Evolutionary conservation across 2,888 invertebrate genomes (phyloP).

Genomic region (Nymphalis polychloros): DNA sequence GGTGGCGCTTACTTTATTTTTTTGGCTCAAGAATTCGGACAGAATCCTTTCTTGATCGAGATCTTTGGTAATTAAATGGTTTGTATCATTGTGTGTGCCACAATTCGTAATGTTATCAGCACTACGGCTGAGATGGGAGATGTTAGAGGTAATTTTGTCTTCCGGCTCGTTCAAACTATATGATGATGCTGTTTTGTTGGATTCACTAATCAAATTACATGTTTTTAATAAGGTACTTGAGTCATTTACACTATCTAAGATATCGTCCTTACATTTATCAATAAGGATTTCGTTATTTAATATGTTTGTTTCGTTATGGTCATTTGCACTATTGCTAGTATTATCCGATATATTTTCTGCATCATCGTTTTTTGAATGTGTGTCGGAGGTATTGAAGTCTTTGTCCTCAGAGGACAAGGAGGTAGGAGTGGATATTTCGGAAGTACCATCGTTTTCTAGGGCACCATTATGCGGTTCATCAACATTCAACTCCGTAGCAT

Average conservation of each 20-base stretch:
- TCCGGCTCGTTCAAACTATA: constrained; percentile 58
- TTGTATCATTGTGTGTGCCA: constrained; percentile 34
- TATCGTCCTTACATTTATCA: constrained; percentile 4
- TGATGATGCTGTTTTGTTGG: constrained; percentile 57
- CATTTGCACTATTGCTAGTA: neutral
- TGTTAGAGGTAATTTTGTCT: constrained; percentile 43
- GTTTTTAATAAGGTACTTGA: constrained; percentile 23
- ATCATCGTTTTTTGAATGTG: neutral
- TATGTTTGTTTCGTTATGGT: neutral
- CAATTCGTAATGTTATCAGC: constrained; percentile 62
- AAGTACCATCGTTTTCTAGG: constrained; percentile 44
- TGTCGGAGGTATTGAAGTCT: constrained; percentile 23
- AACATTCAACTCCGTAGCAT: neutral
- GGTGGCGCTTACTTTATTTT: constrained; percentile 59
- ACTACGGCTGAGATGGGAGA: constrained; percentile 60
- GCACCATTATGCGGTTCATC: constrained; percentile 20
- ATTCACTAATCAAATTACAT: constrained; percentile 40
- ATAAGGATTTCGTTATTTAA: neutral
- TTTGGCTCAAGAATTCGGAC: constrained; percentile 60
- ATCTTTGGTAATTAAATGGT: constrained; percentile 46
- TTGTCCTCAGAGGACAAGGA: constrained; percentile 47
- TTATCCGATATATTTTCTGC: neutral
- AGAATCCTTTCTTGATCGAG: constrained; percentile 63
- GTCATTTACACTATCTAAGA: constrained; percentile 15
- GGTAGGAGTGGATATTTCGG: constrained; percentile 45